phyloP scores from a whole-genome alignment of 2,888 invertebrate genomes.

The Chymomyza fuscimana region DNA sequence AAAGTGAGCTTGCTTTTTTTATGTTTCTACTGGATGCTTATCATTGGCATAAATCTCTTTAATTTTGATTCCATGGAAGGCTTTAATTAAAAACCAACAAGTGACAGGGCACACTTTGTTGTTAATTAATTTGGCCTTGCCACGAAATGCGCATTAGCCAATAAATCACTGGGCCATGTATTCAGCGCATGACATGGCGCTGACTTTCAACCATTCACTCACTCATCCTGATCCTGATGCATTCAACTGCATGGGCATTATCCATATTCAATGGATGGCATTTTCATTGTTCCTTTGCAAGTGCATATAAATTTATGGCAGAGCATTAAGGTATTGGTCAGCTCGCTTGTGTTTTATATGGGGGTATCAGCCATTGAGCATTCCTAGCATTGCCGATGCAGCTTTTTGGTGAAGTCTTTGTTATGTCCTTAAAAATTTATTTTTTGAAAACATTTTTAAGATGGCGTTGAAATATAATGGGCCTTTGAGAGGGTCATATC shows the following conservation, averaged over 20 bases:
- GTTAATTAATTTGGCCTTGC: conserved; percentile 71
- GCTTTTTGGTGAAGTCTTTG: background rate
- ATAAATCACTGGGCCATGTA: conserved; percentile 47
- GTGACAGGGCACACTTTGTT: conserved; percentile 44
- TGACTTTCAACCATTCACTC: conserved; percentile 3
- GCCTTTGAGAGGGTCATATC: too few species aligned
- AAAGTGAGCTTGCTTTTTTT: conserved; percentile 38
- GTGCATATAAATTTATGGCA: conserved; percentile 4
- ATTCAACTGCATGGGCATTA: conserved; percentile 27
- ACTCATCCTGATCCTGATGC: background rate
- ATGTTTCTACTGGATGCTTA: conserved; percentile 27
- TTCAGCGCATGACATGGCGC: background rate
- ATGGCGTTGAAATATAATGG: too few species aligned
- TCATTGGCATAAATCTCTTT: conserved; percentile 51
- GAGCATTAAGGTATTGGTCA: background rate
- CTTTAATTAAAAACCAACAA: conserved; percentile 73
- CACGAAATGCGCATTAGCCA: conserved; percentile 56
- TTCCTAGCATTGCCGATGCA: background rate
- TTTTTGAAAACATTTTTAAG: too few species aligned
- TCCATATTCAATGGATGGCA: conserved; percentile 26
- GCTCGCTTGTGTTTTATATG: conserved; percentile 18
- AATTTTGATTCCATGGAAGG: conserved; percentile 52
- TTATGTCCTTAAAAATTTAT: background rate
- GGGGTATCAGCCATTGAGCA: background rate
- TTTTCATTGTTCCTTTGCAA: conserved; percentile 30